These are phyloP conservation scores for Buceros bicornis DNA, from an alignment of 2,797 vertebrate species.

Conservation along the genomic window DNA sequence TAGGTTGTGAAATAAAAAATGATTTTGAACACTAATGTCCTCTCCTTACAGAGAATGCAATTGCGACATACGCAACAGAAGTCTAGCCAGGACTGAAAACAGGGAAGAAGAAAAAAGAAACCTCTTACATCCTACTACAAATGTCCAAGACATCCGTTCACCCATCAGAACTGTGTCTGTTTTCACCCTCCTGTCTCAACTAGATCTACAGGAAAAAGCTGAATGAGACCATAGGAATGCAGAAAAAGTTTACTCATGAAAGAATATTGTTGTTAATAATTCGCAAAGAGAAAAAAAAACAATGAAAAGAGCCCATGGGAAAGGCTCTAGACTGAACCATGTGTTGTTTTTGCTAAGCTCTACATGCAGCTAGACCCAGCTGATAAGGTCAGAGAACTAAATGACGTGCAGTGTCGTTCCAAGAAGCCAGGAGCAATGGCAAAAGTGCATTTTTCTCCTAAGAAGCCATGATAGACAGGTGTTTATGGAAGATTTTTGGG, in stretches of 20 bases:
- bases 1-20: neutral
- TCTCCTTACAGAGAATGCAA: neutral
- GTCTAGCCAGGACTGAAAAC: neutral
- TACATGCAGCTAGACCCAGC: neutral
- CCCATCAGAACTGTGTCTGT: neutral
- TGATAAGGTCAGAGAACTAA: neutral
- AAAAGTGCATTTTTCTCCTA: neutral
- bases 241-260: neutral
- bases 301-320: neutral
- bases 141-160: neutral
- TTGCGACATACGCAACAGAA: neutral
- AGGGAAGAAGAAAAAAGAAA: neutral
- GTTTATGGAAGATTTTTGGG: neutral
- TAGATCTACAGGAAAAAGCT: slow-evolving; percentile 13
- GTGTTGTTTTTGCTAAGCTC: neutral
- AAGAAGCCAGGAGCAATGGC: neutral
- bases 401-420: neutral
- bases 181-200: slow-evolving; percentile 15
- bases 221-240: neutral
- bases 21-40: neutral
- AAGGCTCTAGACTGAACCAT: neutral
- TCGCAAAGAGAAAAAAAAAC: neutral
- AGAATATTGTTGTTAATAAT: neutral
- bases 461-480: neutral
- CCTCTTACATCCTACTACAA: neutral